Evolutionary conservation across 2,888 invertebrate species (phyloP).

Genomic region (Hydrotaea diabolus): DNA sequence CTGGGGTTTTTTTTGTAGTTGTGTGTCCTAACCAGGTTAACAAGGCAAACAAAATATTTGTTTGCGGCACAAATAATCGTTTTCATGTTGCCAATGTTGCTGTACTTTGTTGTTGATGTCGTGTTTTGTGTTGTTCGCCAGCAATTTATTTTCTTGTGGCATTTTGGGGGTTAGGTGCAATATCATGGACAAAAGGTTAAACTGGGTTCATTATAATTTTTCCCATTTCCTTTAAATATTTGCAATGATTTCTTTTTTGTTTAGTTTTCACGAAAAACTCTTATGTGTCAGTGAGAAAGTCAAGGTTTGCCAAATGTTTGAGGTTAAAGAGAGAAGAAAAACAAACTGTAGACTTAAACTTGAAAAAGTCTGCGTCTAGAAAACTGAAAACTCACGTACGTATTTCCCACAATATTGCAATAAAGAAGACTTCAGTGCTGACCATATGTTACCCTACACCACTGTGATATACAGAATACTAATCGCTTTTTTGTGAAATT

Average conservation of each 20-base stretch:
- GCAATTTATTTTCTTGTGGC: not conserved
- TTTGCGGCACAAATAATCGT: constrained; percentile 13
- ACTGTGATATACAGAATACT: no score
- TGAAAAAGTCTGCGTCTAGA: no score
- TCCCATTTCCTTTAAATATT: constrained; percentile 2
- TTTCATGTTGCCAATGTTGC: not conserved
- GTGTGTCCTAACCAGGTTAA: constrained; percentile 28
- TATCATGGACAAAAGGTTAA: constrained; percentile 34
- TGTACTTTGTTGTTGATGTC: not conserved
- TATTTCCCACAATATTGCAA: no score
- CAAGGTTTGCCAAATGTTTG: not conserved
- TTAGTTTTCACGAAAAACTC: not conserved
- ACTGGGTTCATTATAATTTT: not conserved
- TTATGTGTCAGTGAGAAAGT: constrained; percentile 11
- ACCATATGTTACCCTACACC: no score
- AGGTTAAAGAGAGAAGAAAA: not conserved
- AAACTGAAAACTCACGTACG: no score
- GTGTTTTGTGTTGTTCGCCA: not conserved
- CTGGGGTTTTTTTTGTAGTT: not conserved
- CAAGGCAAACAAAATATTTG: constrained; percentile 10
- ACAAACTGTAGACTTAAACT: not conserved
- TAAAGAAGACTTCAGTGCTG: no score
- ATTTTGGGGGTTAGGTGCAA: not conserved
- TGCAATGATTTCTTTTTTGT: not conserved
- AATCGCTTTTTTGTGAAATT: no score